phyloP scores from a whole-genome alignment of 2,797 vertebrate species.

The Chromis chromis region DNA sequence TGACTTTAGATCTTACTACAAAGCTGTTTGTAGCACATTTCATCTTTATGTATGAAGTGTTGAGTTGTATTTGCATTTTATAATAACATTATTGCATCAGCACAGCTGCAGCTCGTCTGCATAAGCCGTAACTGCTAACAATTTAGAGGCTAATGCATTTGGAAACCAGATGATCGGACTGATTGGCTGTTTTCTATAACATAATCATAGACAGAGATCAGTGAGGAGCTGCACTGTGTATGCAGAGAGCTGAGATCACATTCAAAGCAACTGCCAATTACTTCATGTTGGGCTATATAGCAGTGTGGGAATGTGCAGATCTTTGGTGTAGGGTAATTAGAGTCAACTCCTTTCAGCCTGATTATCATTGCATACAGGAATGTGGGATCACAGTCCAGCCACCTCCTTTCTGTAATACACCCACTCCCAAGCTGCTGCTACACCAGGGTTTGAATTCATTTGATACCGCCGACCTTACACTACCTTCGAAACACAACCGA shows the following conservation, averaged over 20 bases:
- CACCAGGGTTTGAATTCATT: slow-evolving; percentile 34
- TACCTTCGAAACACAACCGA: slow-evolving; percentile 34
- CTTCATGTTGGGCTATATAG: slow-evolving; percentile 12
- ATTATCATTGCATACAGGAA: slow-evolving; percentile 64
- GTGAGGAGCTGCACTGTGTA: not conserved
- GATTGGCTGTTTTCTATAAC: not conserved
- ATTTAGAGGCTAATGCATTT: slow-evolving; percentile 6
- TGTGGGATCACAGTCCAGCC: slow-evolving; percentile 49
- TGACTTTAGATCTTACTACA: not conserved
- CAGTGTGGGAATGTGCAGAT: slow-evolving; percentile 34
- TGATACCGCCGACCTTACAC: slow-evolving; percentile 35
- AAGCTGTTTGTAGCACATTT: not conserved
- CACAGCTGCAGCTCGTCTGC: slow-evolving; percentile 25
- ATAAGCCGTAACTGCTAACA: slow-evolving; percentile 4
- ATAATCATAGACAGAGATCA: not conserved
- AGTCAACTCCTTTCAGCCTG: slow-evolving; percentile 34
- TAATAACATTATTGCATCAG: slow-evolving; percentile 9
- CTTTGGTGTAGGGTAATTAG: slow-evolving; percentile 48
- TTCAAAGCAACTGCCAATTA: slow-evolving; percentile 45
- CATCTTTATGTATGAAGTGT: not conserved
- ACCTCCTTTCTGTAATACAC: slow-evolving; percentile 49
- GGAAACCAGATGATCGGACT: slow-evolving; percentile 15
- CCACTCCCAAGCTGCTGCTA: slow-evolving; percentile 55
- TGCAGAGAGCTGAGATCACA: slow-evolving; percentile 26
- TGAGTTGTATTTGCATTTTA: not conserved